phyloP scores from a whole-genome alignment of 92 coral and sea anemone species.

The Palythoa caribaeorum region DNA sequence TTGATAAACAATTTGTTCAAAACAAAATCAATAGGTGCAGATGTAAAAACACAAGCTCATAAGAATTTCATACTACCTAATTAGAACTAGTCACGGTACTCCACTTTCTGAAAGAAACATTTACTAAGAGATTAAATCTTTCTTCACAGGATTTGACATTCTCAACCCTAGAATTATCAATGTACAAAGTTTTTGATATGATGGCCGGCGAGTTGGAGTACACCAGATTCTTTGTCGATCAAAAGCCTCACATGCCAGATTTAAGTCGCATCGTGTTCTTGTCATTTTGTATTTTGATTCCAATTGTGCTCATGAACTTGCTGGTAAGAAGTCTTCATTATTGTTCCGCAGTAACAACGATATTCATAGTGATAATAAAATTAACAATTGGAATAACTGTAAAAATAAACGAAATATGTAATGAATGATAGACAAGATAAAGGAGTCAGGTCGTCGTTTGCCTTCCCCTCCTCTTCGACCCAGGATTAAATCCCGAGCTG shows the following conservation, averaged over 20 bases:
- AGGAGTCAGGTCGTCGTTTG: too few species aligned
- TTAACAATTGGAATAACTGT: not conserved
- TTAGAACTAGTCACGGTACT: too few species aligned
- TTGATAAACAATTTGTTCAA: too few species aligned
- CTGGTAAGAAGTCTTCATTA: conserved; percentile 51
- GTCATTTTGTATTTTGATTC: conserved; percentile 71
- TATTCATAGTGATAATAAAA: not conserved
- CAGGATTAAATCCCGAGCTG: too few species aligned
- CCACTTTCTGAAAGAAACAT: too few species aligned
- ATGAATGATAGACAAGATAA: not conserved
- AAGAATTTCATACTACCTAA: too few species aligned
- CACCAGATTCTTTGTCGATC: conserved; percentile 82
- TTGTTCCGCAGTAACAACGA: too few species aligned
- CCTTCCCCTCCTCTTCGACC: too few species aligned
- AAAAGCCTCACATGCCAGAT: conserved; percentile 56
- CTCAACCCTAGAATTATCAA: conserved; percentile 43
- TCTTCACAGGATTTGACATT: conserved; percentile 56
- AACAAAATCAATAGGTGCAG: too few species aligned
- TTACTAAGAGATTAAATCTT: not conserved
- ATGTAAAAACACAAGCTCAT: too few species aligned
- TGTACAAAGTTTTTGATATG: conserved; percentile 81
- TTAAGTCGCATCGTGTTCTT: conserved; percentile 67
- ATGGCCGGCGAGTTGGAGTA: conserved; percentile 86
- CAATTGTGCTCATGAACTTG: conserved; percentile 82
- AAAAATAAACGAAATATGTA: not conserved